Conservation (phyloP, 2,113 vertebrate species). For the Brachirus orientalis region DNA sequence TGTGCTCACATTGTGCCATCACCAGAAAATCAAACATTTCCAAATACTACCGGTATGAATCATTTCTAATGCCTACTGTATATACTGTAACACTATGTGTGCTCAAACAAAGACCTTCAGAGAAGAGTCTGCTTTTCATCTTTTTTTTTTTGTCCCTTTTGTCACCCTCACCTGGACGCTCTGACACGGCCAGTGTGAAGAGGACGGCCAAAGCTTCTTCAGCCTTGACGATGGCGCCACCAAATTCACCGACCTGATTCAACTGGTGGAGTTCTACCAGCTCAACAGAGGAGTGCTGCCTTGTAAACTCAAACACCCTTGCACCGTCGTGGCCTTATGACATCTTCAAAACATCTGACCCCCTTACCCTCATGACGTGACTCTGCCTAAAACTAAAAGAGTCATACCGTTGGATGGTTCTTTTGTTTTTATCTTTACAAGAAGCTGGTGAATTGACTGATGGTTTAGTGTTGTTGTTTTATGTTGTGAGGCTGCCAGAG, state of each 20-base stretch:
- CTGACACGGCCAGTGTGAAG: conserved; percentile 85
- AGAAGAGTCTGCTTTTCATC: neutral
- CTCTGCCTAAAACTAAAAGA: conserved; percentile 63
- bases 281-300: conserved; percentile 98
- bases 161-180: neutral
- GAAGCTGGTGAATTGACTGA: conserved; percentile 75
- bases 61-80: neutral
- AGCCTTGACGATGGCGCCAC: conserved; percentile 97
- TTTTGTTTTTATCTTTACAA: conserved; percentile 53
- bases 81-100: neutral
- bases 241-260: conserved; percentile 98
- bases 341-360: conserved; percentile 64
- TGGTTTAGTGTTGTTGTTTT: conserved; percentile 45
- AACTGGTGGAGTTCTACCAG: conserved; percentile 99
- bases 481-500: conserved; percentile 48
- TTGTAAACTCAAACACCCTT: conserved; percentile 98
- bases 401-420: conserved; percentile 26
- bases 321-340: conserved; percentile 98
- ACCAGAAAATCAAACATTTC: conserved; percentile 99
- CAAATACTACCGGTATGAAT: conserved; percentile 92
- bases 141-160: neutral
- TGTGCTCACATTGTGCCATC: conserved; percentile 97
- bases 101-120: too few species aligned
- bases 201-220: conserved; percentile 95
- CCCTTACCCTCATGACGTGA: conserved; percentile 62